Evolutionary conservation across 2,888 invertebrate genomes (phyloP).

Genomic region (Drosophila rubida): DNA sequence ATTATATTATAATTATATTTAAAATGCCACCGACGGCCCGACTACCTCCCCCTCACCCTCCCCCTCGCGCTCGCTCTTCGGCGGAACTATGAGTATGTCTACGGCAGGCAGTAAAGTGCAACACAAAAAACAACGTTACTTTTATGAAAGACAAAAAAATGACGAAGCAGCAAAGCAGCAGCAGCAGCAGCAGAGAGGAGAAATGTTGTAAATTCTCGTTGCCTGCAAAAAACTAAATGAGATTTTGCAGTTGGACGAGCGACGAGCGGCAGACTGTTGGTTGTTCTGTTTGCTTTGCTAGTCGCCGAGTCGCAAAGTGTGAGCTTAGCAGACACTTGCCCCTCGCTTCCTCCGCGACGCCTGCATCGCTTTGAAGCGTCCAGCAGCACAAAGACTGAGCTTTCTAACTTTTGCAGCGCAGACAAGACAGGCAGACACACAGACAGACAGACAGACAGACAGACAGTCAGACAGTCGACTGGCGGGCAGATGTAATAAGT

Average conservation of each 20-base stretch:
- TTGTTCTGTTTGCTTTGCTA: slow-evolving; percentile 6
- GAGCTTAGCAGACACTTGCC: slow-evolving; percentile 18
- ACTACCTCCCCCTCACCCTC: slow-evolving; percentile 28
- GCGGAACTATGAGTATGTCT: slow-evolving; percentile 49
- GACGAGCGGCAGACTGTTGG: not conserved
- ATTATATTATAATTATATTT: slow-evolving; percentile 81
- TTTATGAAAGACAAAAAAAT: slow-evolving; percentile 17
- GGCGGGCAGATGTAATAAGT: slow-evolving; percentile 33
- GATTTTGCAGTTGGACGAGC: slow-evolving; percentile 46
- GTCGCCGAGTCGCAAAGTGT: slow-evolving; percentile 5
- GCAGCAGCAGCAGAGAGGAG: slow-evolving; percentile 14
- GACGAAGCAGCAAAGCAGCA: not conserved
- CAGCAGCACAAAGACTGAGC: slow-evolving; percentile 7
- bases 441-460: too few species aligned
- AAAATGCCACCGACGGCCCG: slow-evolving; percentile 66
- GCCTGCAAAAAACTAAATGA: slow-evolving; percentile 60
- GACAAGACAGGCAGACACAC: not conserved
- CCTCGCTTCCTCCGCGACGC: too few species aligned
- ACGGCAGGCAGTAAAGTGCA: slow-evolving; percentile 33
- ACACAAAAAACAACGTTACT: slow-evolving; percentile 6
- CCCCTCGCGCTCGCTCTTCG: not conserved
- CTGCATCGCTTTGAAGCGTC: slow-evolving; percentile 30
- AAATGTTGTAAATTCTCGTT: slow-evolving; percentile 45
- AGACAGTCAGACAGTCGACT: too few species aligned
- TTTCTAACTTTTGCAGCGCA: slow-evolving; percentile 49